phyloP scores from a whole-genome alignment of 2,113 vertebrate genomes.

The Apteryx owenii region DNA sequence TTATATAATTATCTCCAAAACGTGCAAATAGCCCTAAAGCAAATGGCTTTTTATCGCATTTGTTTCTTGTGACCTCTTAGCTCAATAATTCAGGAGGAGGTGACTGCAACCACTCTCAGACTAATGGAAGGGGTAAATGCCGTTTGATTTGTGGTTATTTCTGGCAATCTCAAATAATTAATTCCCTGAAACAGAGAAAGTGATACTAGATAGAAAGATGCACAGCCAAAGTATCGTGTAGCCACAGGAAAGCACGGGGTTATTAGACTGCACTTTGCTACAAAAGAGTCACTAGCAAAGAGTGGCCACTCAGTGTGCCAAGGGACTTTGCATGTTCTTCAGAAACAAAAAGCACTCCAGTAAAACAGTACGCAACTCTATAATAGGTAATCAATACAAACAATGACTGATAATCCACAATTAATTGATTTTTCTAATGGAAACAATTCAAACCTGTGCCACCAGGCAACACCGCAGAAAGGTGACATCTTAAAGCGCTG shows the following conservation, averaged over 20 bases:
- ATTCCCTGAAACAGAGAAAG: constrained; percentile 8
- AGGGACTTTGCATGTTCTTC: not conserved
- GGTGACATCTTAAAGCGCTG: not conserved
- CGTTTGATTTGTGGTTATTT: constrained; percentile 26
- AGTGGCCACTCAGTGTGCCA: not conserved
- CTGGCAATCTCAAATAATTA: constrained; percentile 38
- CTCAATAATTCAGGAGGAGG: constrained; percentile 6
- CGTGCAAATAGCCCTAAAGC: not conserved
- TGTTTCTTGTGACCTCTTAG: constrained; percentile 24
- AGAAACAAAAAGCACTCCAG: not conserved
- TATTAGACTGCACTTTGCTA: not conserved
- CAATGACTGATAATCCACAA: not conserved
- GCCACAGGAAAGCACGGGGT: not conserved
- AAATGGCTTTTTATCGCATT: constrained; percentile 23
- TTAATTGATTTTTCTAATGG: not conserved
- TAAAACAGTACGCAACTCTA: not conserved
- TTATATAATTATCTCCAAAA: constrained; percentile 56
- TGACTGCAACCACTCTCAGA: not conserved
- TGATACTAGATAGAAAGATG: not conserved
- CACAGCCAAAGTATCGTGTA: not conserved
- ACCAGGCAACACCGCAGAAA: not conserved
- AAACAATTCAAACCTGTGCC: not conserved
- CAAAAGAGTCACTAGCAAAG: not conserved
- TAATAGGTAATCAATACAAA: not conserved
- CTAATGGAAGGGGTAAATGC: constrained; percentile 20